These are phyloP conservation scores for Macrochelys suwanniensis DNA, from an alignment of 2,797 vertebrate species.

Conservation along the genomic window DNA sequence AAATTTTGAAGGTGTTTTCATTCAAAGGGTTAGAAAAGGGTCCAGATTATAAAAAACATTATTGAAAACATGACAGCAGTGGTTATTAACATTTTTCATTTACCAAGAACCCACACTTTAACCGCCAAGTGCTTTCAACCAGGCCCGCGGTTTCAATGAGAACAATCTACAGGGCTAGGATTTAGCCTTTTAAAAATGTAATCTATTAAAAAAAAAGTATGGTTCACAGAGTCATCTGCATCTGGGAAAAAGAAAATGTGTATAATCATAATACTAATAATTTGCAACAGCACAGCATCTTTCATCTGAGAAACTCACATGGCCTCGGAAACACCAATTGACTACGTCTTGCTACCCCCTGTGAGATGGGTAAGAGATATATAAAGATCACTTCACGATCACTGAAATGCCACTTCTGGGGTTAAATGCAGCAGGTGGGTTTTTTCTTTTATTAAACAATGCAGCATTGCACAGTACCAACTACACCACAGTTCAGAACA, in stretches of 20 bases:
- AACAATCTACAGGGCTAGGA: neutral
- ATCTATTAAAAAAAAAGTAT: neutral
- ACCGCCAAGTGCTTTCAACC: neutral
- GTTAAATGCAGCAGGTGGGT: rapidly evolving
- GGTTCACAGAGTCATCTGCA: neutral
- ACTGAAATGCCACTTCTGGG: rapidly evolving
- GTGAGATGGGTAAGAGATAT: rapidly evolving
- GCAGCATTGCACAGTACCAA: neutral
- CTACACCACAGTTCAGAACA: neutral
- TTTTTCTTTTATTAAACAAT: rapidly evolving
- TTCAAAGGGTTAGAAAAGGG: neutral
- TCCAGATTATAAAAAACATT: neutral
- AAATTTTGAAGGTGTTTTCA: neutral
- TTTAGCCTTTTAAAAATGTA: neutral
- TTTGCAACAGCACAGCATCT: neutral
- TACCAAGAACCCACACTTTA: neutral
- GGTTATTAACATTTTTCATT: neutral
- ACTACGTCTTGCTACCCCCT: neutral
- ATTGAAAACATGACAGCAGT: neutral
- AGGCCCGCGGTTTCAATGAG: too few species aligned
- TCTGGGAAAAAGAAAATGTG: neutral
- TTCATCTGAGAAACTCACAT: neutral
- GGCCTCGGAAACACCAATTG: neutral
- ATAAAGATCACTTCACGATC: rapidly evolving
- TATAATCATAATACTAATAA: neutral